Base-by-base conservation (phyloP, 2,888 invertebrate species). In the Troides oblongomaculatus region DNA sequence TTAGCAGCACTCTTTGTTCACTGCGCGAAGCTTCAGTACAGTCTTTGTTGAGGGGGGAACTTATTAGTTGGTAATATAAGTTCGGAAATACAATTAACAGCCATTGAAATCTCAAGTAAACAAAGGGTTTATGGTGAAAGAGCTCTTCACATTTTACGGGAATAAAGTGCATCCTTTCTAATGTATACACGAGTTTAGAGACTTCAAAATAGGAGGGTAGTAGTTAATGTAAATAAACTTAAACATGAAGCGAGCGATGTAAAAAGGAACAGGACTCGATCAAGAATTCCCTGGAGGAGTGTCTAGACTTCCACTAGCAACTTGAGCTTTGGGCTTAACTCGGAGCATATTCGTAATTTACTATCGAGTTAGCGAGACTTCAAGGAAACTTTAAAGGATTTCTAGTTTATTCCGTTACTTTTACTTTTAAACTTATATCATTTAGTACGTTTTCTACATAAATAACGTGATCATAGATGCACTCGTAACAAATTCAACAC, bases 301-400 rank as follows among this genome's bases (percentile, higher is more conserved):
- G 88, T 88, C 88, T 88, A 88, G 88, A 88, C 89, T 77, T 73
- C 73, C 72, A 78, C 77, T 77, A 76, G 73, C 76, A 76, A 74
- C 69, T 68, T 74, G 72, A 78, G 76, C 75, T 75, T 75, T 71
- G 71, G 66, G 72, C 72, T 76, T 75, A 74, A 71, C 64, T 50
- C 64, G 17, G 50, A 62, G 68, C 62, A 59, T 68, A 64, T 68
- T 68, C 53, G 64, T 64, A 60, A 66, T 70, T 66, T 70, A 66
- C 63, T 63, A 58, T 53, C 12, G 25, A 63, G 62, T 70, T 70
- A 43, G 62, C 50, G 59, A 66, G 66, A 66, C 62, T 63, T 70
- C 66, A 25, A 53, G 63, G 59, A 25, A 62, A 46, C 66, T 66
- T 56, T 58, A 59, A 64, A 8, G 53, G 39, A 64, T 56, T 59